These are phyloP conservation scores for Biston stratarius DNA, from an alignment of 2,888 invertebrate genomes.

Conservation along the genomic window DNA sequence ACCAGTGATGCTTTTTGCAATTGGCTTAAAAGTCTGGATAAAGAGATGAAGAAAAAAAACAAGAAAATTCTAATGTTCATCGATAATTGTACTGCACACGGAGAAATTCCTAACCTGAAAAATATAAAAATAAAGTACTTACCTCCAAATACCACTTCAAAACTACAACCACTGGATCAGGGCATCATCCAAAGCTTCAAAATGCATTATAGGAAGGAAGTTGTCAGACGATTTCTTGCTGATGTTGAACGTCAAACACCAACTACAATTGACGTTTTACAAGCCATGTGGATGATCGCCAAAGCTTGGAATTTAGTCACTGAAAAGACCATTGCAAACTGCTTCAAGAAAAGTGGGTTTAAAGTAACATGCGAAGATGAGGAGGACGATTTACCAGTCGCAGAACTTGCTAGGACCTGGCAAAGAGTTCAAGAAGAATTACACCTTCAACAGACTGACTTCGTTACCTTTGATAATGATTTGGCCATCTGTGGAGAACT, in stretches of 20 bases:
- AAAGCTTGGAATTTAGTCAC: constrained; percentile 38
- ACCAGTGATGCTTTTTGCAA: constrained; percentile 40
- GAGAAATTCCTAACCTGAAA: constrained; percentile 42
- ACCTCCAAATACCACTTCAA: constrained; percentile 41
- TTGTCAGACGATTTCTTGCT: constrained; percentile 45
- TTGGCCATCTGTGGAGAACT: constrained; percentile 44
- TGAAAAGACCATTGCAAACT: constrained; percentile 46
- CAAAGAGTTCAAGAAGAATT: constrained; percentile 42
- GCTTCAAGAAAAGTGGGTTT: constrained; percentile 48
- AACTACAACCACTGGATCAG: constrained; percentile 43
- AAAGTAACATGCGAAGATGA: constrained; percentile 44
- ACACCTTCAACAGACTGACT: constrained; percentile 39
- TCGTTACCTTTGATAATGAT: constrained; percentile 30
- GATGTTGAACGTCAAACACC: constrained; percentile 36
- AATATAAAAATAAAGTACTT: constrained; percentile 45
- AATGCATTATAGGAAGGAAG: constrained; percentile 45
- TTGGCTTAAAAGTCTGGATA: constrained; percentile 44
- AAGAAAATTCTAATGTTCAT: constrained; percentile 46
- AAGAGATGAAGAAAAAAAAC: constrained; percentile 41
- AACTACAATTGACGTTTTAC: constrained; percentile 43
- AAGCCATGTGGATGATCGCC: constrained; percentile 44
- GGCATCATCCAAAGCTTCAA: constrained; percentile 42
- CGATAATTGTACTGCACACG: constrained; percentile 42
- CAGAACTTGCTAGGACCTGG: constrained; percentile 40
- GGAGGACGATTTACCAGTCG: constrained; percentile 34